phyloP scores from a whole-genome alignment of 2,888 invertebrate genomes.

The Lycia hirtaria region DNA sequence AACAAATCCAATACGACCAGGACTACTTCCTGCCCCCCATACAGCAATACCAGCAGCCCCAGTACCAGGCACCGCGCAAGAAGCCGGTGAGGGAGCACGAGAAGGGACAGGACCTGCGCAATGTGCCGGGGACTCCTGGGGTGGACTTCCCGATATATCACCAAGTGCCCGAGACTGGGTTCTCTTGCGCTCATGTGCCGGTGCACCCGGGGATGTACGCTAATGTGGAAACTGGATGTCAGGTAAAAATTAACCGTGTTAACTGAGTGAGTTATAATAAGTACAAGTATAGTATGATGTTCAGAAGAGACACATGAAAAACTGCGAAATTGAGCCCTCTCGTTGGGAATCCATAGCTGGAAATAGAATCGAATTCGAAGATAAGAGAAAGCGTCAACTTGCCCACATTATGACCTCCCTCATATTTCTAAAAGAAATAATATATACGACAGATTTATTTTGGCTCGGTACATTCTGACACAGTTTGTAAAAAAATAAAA shows the following conservation, averaged over 20 bases:
- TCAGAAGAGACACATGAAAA: neutral
- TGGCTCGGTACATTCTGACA: neutral
- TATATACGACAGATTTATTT: neutral
- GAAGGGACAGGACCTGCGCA: conserved; percentile 90
- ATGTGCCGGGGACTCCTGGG: conserved; percentile 92
- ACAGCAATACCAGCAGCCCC: conserved; percentile 46
- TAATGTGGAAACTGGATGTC: conserved; percentile 95
- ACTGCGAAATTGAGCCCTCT: too few relatives aligned
- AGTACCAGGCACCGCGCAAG: conserved; percentile 55
- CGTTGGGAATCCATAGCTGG: too few relatives aligned
- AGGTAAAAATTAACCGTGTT: conserved; percentile 80
- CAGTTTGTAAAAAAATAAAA: conserved; percentile 29
- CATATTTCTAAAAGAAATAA: too few relatives aligned
- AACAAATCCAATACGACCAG: conserved; percentile 67
- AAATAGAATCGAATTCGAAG: too few relatives aligned
- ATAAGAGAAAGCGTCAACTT: too few relatives aligned
- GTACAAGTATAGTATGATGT: neutral
- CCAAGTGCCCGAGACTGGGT: conserved; percentile 90
- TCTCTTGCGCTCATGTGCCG: conserved; percentile 92
- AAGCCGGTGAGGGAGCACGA: conserved; percentile 85
- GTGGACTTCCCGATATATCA: conserved; percentile 93
- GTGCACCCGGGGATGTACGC: conserved; percentile 95
- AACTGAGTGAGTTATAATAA: neutral
- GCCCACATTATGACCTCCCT: too few relatives aligned
- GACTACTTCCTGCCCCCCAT: conserved; percentile 67